Conservation (phyloP, 2,113 vertebrate genomes). For the Cepphus grylle region DNA sequence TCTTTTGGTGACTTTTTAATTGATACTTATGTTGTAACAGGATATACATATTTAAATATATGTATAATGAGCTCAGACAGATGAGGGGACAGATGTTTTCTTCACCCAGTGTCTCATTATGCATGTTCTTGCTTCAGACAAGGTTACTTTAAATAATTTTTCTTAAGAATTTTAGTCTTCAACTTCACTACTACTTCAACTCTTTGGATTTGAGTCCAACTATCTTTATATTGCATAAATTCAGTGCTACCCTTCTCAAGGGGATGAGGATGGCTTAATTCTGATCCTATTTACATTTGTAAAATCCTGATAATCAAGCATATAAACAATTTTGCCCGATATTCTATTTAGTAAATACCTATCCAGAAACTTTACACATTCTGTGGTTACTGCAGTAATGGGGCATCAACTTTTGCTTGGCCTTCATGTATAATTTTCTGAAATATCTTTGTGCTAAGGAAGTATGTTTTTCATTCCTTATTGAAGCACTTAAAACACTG, state of each 20-base stretch:
- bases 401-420: background rate
- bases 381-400: background rate
- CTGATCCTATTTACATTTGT: background rate
- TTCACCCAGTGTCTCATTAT: background rate
- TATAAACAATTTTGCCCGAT: background rate
- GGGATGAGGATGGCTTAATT: background rate
- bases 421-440: background rate
- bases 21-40: background rate
- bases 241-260: background rate
- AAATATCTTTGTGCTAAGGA: background rate
- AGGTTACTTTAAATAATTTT: background rate
- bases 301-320: background rate
- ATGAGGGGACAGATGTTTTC: background rate
- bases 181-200: background rate
- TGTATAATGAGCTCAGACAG: background rate
- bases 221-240: background rate
- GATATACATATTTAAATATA: background rate
- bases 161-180: background rate
- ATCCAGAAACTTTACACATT: background rate
- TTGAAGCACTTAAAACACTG: background rate
- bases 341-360: background rate
- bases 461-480: background rate
- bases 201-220: background rate
- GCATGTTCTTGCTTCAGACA: background rate
- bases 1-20: background rate